Conservation (phyloP, 2,888 invertebrate species). For the Carpatolechia fugitivella region DNA sequence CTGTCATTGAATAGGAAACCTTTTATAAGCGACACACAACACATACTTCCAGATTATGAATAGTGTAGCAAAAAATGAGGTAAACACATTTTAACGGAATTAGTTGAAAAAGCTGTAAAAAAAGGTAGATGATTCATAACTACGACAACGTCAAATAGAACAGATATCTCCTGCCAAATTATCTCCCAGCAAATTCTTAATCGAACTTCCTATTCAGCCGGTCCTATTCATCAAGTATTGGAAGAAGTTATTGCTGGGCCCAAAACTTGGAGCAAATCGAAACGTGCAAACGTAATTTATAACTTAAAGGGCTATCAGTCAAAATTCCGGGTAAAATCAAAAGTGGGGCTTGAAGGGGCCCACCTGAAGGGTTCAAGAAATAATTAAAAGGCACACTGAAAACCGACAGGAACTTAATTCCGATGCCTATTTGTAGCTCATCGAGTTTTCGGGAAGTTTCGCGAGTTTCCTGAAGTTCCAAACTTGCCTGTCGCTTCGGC, state of each 20-base stretch:
- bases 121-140: too few relatives aligned
- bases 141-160: too few relatives aligned
- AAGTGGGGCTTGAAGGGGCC: conserved; percentile 32
- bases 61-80: too few relatives aligned
- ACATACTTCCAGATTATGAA: too few relatives aligned
- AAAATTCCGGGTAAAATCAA: conserved; percentile 14
- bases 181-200: neutral
- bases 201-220: conserved; percentile 5
- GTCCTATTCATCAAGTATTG: conserved; percentile 4
- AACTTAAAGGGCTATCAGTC: conserved; percentile 19
- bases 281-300: conserved; percentile 17
- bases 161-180: neutral
- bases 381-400: conserved; percentile 76
- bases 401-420: conserved; percentile 69
- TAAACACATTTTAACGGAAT: too few relatives aligned
- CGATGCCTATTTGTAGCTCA: conserved; percentile 76
- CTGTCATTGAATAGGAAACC: neutral
- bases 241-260: neutral
- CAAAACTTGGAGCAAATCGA: conserved; percentile 11
- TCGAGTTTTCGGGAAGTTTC: conserved; percentile 53
- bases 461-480: conserved; percentile 48
- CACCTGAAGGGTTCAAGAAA: conserved; percentile 63
- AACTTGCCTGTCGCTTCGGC: conserved; percentile 47
- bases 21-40: neutral
- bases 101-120: too few relatives aligned